phyloP scores from a whole-genome alignment of 1,140 invertebrate genomes.

The Bombus terrestris region DNA sequence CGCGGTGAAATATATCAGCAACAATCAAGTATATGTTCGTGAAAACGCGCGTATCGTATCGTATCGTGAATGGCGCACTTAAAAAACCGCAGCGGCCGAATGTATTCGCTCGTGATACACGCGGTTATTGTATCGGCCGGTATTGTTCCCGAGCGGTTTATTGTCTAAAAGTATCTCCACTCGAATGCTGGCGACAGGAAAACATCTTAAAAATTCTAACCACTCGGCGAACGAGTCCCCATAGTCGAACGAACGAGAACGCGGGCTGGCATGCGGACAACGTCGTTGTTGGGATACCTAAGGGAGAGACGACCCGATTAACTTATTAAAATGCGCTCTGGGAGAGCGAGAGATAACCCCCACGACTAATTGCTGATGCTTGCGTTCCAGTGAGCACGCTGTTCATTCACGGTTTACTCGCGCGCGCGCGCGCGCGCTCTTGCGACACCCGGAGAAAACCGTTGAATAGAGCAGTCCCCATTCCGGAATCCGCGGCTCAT shows the following conservation, averaged over 20 bases:
- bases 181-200: constrained; percentile 3
- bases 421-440: not conserved
- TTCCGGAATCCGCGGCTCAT: constrained; percentile 71
- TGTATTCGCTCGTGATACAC: constrained; percentile 11
- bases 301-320: constrained; percentile 39
- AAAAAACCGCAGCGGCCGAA: not conserved
- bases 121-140: constrained; percentile 27
- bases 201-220: constrained; percentile 42
- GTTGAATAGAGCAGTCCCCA: constrained; percentile 68
- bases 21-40: not conserved
- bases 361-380: constrained; percentile 64
- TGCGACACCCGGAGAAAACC: constrained; percentile 31
- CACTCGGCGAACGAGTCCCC: not conserved
- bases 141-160: constrained; percentile 22
- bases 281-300: not conserved
- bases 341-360: constrained; percentile 29
- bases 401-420: not conserved
- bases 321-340: constrained; percentile 55
- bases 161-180: constrained; percentile 32
- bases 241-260: not conserved
- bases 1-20: not conserved
- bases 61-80: constrained; percentile 23
- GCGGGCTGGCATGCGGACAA: constrained; percentile 24
- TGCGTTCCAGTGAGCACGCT: not conserved
- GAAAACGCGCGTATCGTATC: not conserved